A percentile compares a stretch with the other conserved stretches of the same genome.
phyloP scores from a whole-genome alignment of 92 coral and sea anemone genomes.

The Umimayanthus kanabou region DNA sequence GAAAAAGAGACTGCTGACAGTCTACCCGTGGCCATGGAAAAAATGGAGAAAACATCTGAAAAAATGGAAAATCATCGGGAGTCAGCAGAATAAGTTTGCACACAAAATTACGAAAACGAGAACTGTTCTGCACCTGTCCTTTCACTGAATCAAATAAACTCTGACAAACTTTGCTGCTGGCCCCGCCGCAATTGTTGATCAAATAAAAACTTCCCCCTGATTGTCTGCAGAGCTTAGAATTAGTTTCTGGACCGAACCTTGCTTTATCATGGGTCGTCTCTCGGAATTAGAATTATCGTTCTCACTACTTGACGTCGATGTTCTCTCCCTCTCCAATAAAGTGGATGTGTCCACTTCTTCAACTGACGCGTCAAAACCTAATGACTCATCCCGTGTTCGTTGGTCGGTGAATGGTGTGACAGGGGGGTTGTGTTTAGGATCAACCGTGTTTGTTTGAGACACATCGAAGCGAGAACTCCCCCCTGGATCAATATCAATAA shows the following conservation, averaged over 20 bases:
- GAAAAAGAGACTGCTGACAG: too few relatives aligned
- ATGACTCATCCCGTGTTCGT: background rate
- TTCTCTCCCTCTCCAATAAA: background rate
- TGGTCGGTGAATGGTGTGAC: background rate
- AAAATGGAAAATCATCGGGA: too few relatives aligned
- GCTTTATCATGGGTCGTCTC: conserved; percentile 32
- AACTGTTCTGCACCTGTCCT: background rate
- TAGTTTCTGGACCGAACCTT: conserved; percentile 4
- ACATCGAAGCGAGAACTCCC: background rate
- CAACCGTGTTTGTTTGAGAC: background rate
- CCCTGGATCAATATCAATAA: background rate
- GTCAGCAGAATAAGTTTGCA: too few relatives aligned
- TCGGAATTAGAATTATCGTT: background rate
- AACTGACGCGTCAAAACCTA: conserved; percentile 1
- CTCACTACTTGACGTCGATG: conserved; percentile 10
- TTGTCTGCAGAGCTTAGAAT: background rate
- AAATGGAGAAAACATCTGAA: too few relatives aligned
- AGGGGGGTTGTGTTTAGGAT: background rate
- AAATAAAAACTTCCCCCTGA: conserved; percentile 23
- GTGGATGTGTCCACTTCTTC: background rate
- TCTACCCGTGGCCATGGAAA: too few relatives aligned
- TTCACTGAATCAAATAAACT: background rate
- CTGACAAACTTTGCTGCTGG: background rate
- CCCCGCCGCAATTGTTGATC: background rate
- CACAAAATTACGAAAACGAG: too few relatives aligned